Evolutionary conservation across 2,797 vertebrate genomes (phyloP).

Genomic region (Pseudochirops cupreus): DNA sequence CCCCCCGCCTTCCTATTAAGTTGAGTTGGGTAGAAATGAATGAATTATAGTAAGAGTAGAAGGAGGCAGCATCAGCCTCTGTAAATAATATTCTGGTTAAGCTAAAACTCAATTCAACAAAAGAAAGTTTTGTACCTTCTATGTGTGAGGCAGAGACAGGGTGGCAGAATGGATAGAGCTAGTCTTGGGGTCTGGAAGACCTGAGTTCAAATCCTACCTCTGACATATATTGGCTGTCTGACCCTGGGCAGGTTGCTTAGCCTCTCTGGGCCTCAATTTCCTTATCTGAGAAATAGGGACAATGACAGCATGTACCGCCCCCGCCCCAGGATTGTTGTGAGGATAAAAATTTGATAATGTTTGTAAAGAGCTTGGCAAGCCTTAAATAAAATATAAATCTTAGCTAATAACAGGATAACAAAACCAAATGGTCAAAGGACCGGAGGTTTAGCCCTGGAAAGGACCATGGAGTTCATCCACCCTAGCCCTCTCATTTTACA

Average conservation of each 20-base stretch:
- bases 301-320: neutral
- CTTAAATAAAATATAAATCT: neutral
- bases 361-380: neutral
- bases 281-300: neutral
- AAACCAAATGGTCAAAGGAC: neutral
- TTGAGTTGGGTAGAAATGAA: neutral
- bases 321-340: neutral
- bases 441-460: neutral
- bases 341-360: neutral
- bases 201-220: neutral
- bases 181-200: neutral
- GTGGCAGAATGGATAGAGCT: neutral
- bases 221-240: neutral
- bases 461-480: neutral
- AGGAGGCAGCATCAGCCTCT: neutral
- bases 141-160: neutral
- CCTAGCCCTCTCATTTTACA: neutral
- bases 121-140: neutral
- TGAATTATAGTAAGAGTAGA: neutral
- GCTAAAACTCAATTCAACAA: neutral
- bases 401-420: neutral
- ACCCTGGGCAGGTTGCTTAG: neutral
- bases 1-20: neutral
- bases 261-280: neutral
- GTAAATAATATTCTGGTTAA: neutral